Evolutionary conservation across 1,140 invertebrate species (phyloP).

Genomic region (Antheraea pernyi): DNA sequence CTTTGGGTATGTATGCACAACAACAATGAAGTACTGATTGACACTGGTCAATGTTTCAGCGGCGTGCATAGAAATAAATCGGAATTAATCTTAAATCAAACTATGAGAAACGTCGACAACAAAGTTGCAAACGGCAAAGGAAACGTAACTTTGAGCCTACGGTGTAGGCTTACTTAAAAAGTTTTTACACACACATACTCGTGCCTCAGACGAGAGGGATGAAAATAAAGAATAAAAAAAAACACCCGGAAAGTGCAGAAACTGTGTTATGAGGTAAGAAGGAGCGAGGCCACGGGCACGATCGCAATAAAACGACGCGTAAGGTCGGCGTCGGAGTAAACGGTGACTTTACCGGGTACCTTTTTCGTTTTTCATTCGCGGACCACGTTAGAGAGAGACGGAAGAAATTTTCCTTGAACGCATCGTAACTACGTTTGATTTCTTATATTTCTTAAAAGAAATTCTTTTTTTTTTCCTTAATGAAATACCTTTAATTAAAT

Average conservation of each 20-base stretch:
- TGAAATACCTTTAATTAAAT: slow-evolving; percentile 63
- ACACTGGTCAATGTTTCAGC: no score
- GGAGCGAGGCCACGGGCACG: slow-evolving; percentile 63
- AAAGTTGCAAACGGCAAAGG: not conserved
- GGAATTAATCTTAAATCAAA: not conserved
- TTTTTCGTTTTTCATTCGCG: slow-evolving; percentile 25
- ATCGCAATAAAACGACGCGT: slow-evolving; percentile 73
- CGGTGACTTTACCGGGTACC: slow-evolving; percentile 20
- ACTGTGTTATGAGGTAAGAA: slow-evolving; percentile 77
- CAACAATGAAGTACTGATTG: no score
- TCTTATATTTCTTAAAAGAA: no score
- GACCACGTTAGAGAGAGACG: slow-evolving; percentile 9
- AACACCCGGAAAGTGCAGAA: slow-evolving; percentile 43
- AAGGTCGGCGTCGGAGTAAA: slow-evolving; percentile 46
- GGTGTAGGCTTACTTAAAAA: not conserved
- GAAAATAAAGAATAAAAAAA: slow-evolving; percentile 19
- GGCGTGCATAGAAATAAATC: no score
- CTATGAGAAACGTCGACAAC: not conserved
- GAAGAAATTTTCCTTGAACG: slow-evolving; percentile 26
- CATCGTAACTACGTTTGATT: not conserved
- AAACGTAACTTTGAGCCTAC: not conserved
- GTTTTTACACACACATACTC: not conserved
- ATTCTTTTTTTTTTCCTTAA: slow-evolving; percentile 58
- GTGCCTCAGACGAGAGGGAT: not conserved
- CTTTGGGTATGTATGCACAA: no score